Evolutionary conservation across 2,888 invertebrate genomes (phyloP).

Genomic region (Tigriopus californicus): DNA sequence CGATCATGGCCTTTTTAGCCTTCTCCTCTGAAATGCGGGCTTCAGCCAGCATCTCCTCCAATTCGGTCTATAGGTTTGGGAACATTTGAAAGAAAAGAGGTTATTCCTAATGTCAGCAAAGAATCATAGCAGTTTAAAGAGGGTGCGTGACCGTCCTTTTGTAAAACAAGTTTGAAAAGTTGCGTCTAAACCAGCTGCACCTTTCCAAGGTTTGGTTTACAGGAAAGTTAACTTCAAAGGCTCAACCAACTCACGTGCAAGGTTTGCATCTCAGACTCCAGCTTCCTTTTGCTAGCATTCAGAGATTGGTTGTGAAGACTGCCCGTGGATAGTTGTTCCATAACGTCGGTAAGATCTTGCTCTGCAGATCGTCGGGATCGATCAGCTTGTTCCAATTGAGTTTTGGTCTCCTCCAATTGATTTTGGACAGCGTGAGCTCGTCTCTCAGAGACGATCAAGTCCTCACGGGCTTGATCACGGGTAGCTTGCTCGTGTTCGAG

Average conservation of each 20-base stretch:
- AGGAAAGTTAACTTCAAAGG: background rate
- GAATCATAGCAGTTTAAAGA: no score
- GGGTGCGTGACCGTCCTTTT: background rate
- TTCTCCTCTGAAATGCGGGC: conserved; percentile 98
- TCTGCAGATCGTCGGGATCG: conserved; percentile 76
- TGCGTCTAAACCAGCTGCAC: background rate
- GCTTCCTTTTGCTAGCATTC: conserved; percentile 95
- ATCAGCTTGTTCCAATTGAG: conserved; percentile 92
- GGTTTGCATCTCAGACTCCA: conserved; percentile 94
- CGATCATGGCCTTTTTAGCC: conserved; percentile 96
- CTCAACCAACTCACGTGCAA: conserved; percentile 46
- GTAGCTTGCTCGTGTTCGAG: conserved; percentile 96
- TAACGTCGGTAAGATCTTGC: conserved; percentile 33
- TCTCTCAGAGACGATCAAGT: conserved; percentile 89
- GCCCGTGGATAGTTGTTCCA: conserved; percentile 35
- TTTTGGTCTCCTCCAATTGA: conserved; percentile 94
- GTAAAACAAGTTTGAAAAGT: background rate
- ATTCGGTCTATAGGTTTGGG: conserved; percentile 59
- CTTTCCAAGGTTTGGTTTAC: background rate
- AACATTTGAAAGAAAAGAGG: background rate
- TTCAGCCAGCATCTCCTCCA: conserved; percentile 95
- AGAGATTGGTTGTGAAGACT: conserved; percentile 72
- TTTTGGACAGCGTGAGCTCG: conserved; percentile 92
- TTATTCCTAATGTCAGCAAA: no score
- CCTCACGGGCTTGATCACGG: conserved; percentile 92